A percentile compares a stretch with the other conserved stretches of the same genome.
Evolutionary conservation across 30 jellyfish, hydroid and myxozoan genomes (phyloP).

Genomic region (Aurelia aurita): DNA sequence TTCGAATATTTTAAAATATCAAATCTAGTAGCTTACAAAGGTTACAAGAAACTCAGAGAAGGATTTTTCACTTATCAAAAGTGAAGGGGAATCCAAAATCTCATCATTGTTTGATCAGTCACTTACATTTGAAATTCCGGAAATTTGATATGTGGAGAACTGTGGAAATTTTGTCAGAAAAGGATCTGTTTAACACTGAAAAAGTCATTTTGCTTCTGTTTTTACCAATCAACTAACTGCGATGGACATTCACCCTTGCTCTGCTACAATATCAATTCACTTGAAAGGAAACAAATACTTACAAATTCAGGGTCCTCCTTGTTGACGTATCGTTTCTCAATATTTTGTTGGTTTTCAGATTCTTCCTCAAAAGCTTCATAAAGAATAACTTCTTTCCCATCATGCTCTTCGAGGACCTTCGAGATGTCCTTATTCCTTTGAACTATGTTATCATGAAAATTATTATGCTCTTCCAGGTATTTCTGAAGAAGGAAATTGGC

Average conservation of each 20-base stretch:
- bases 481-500: constrained; percentile 21
- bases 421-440: constrained; percentile 77
- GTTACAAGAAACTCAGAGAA: constrained; percentile 14
- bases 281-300: background rate
- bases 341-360: constrained; percentile 27
- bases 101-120: constrained; percentile 26
- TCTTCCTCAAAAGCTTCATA: constrained; percentile 75
- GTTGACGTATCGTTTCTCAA: constrained; percentile 41
- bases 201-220: background rate
- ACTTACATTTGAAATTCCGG: background rate
- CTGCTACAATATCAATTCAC: too few relatives aligned
- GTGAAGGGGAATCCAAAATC: constrained; percentile 58
- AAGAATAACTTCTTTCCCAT: constrained; percentile 71
- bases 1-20: too few relatives aligned
- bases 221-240: too few relatives aligned
- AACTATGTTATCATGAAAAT: constrained; percentile 75
- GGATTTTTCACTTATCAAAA: constrained; percentile 43
- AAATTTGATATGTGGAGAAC: background rate
- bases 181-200: background rate
- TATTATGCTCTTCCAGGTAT: constrained; percentile 58
- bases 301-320: constrained; percentile 60
- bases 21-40: too few relatives aligned
- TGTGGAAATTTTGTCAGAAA: background rate
- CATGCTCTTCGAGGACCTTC: constrained; percentile 68
- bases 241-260: background rate